These are phyloP conservation scores for Dendrolimus punctatus DNA, from an alignment of 1,140 invertebrate species.

Conservation along the genomic window DNA sequence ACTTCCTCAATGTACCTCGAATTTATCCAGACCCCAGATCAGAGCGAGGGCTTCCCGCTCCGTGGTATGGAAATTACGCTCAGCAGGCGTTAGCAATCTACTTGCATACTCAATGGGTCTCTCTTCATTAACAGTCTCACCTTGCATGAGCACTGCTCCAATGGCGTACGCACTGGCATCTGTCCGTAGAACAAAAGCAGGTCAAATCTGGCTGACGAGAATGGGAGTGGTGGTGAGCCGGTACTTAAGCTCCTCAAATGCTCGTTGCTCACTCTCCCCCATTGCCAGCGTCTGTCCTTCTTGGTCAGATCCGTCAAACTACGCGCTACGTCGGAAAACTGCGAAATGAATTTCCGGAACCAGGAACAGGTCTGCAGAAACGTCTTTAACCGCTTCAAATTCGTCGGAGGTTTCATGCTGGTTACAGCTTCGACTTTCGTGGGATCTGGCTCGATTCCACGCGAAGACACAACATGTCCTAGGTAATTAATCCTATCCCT, in stretches of 20 bases:
- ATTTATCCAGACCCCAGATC: conserved; percentile 1
- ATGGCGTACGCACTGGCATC: conserved; percentile 7
- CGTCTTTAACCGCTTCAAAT: conserved; percentile 1
- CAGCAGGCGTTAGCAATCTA: background rate
- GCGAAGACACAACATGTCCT: conserved; percentile 4
- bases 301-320: conserved; percentile 2
- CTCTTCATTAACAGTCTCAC: conserved; percentile 2
- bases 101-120: conserved; percentile 6
- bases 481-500: conserved; percentile 2
- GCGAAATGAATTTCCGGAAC: conserved; percentile 6
- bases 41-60: conserved; percentile 5
- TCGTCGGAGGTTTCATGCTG: background rate
- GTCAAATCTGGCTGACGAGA: conserved; percentile 3
- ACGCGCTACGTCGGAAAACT: background rate
- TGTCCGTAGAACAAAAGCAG: conserved; percentile 1
- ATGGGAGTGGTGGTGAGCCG: background rate
- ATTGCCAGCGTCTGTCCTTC: conserved; percentile 3
- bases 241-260: conserved; percentile 2
- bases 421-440: conserved; percentile 3
- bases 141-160: conserved; percentile 9
- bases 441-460: conserved; percentile 6
- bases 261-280: background rate
- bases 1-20: background rate
- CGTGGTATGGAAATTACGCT: conserved; percentile 1
- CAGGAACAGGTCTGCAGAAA: conserved; percentile 10